phyloP scores from a whole-genome alignment of 1,140 invertebrate genomes.

The Drosophila ananassae region DNA sequence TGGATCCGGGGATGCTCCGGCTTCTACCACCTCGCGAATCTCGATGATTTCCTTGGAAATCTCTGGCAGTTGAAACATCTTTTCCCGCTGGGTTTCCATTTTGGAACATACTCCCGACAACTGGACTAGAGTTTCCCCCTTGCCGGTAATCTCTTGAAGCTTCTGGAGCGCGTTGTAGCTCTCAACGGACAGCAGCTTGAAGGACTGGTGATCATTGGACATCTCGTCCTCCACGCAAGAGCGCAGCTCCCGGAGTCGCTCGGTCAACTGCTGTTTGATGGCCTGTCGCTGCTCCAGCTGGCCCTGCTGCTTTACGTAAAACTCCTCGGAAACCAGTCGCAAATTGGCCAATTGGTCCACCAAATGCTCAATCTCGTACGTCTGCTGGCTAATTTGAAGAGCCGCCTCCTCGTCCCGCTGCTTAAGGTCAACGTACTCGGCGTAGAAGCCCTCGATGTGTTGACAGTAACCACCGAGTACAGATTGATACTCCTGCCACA shows the following conservation, averaged over 20 bases:
- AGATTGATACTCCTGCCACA: constrained; percentile 80
- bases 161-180: constrained; percentile 65
- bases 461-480: constrained; percentile 75
- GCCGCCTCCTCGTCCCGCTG: constrained; percentile 78
- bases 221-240: constrained; percentile 61
- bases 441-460: constrained; percentile 76
- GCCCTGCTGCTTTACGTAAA: constrained; percentile 61
- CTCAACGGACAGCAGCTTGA: constrained; percentile 70
- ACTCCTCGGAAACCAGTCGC: constrained; percentile 64
- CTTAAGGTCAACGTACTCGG: constrained; percentile 81
- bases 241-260: constrained; percentile 58
- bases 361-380: constrained; percentile 68
- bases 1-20: background rate
- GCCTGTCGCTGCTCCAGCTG: constrained; percentile 61
- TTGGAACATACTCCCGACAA: constrained; percentile 85
- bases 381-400: constrained; percentile 65
- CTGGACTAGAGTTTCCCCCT: constrained; percentile 85
- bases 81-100: constrained; percentile 86
- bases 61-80: constrained; percentile 85
- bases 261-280: constrained; percentile 63
- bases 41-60: constrained; percentile 59
- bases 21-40: constrained; percentile 43
- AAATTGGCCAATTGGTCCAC: constrained; percentile 66
- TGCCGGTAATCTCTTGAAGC: constrained; percentile 67
- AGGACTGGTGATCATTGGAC: constrained; percentile 44